Evolutionary conservation across 1,140 invertebrate species (phyloP).

Genomic region (Drosophila kohkoa): DNA sequence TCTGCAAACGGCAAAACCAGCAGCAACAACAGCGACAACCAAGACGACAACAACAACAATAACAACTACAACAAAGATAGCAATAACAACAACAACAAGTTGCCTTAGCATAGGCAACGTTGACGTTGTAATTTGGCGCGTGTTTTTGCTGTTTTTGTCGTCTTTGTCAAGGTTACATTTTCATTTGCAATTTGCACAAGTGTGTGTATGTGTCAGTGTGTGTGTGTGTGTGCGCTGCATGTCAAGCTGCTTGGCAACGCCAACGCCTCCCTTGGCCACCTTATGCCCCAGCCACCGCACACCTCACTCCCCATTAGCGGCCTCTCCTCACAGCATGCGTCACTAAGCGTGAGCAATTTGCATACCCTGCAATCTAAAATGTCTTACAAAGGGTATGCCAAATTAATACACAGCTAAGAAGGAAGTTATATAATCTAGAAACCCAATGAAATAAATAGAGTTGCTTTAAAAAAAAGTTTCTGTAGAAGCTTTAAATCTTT

Average conservation of each 20-base stretch:
- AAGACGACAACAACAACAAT: conserved; percentile 22
- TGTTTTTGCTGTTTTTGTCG: conserved; percentile 37
- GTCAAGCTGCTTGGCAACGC: conserved; percentile 37
- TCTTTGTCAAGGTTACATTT: conserved; percentile 56
- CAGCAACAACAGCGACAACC: conserved; percentile 19
- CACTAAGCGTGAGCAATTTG: conserved; percentile 40
- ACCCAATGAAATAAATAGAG: too few relatives aligned
- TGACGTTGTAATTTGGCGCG: conserved; percentile 52
- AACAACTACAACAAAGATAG: neutral
- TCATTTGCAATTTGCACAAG: conserved; percentile 51
- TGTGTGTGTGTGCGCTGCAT: conserved; percentile 20
- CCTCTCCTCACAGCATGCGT: conserved; percentile 27
- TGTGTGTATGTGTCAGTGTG: conserved; percentile 7
- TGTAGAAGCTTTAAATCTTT: too few relatives aligned
- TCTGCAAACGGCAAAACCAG: too few relatives aligned
- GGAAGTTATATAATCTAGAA: neutral
- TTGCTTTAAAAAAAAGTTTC: too few relatives aligned
- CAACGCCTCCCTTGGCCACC: conserved; percentile 33
- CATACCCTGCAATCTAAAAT: conserved; percentile 33
- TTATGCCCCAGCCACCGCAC: neutral
- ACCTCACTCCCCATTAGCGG: neutral
- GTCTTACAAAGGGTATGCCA: neutral
- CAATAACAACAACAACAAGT: conserved; percentile 9
- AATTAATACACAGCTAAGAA: neutral
- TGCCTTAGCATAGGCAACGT: conserved; percentile 11